phyloP scores from a whole-genome alignment of 2,113 vertebrate genomes.

The Antennarius striatus region DNA sequence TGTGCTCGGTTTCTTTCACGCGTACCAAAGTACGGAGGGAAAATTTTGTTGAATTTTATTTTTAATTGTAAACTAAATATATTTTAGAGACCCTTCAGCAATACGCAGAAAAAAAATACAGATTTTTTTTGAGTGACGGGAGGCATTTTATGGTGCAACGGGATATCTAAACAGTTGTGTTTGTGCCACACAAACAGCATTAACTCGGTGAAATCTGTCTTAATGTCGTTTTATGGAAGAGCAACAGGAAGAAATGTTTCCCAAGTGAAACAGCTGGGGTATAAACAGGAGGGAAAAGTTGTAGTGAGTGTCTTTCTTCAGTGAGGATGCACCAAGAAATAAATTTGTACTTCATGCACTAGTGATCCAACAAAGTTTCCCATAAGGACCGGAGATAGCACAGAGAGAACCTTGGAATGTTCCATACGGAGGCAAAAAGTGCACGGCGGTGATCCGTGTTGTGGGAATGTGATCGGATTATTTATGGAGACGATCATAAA shows the following conservation, averaged over 20 bases:
- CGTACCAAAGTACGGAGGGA: neutral
- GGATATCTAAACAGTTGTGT: too few relatives aligned
- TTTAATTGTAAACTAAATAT: neutral
- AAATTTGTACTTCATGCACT: too few relatives aligned
- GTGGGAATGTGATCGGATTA: slow-evolving; percentile 38
- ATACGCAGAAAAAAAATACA: too few relatives aligned
- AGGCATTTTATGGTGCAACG: too few relatives aligned
- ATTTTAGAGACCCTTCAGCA: neutral
- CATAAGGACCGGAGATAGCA: slow-evolving; percentile 36
- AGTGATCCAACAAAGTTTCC: slow-evolving; percentile 22
- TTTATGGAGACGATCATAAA: slow-evolving; percentile 21
- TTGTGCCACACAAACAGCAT: too few relatives aligned
- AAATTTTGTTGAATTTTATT: neutral
- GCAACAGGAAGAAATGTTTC: slow-evolving; percentile 14
- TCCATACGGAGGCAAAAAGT: slow-evolving; percentile 23
- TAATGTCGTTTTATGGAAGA: slow-evolving; percentile 15
- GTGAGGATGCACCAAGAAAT: slow-evolving; percentile 37
- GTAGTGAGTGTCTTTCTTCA: neutral
- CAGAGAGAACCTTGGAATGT: slow-evolving; percentile 33
- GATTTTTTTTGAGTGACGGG: too few relatives aligned
- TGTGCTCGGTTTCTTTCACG: neutral
- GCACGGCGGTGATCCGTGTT: slow-evolving; percentile 9
- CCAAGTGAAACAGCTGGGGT: slow-evolving; percentile 44
- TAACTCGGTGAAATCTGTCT: slow-evolving; percentile 6
- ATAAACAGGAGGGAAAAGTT: neutral